These are phyloP conservation scores for Aspidiotus rigidus DNA, from an alignment of 2,888 invertebrate species.

Conservation along the genomic window DNA sequence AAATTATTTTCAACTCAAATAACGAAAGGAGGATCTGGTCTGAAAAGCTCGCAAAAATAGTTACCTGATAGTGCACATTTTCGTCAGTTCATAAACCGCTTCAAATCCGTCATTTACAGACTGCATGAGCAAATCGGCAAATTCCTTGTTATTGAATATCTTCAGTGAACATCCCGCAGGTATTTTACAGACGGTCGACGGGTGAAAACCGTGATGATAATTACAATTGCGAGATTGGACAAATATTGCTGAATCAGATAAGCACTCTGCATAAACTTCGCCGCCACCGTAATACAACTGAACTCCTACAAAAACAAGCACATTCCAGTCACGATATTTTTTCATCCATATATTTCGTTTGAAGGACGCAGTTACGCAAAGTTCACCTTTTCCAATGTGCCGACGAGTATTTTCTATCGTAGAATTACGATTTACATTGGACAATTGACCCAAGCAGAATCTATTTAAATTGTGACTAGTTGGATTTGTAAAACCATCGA, in stretches of 20 bases:
- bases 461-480: constrained; percentile 73
- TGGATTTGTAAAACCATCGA: constrained; percentile 98
- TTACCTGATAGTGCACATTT: constrained; percentile 91
- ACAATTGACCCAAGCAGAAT: constrained; percentile 93
- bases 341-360: too few species aligned
- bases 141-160: constrained; percentile 97
- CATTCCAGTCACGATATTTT: too few species aligned
- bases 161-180: constrained; percentile 92
- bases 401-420: constrained; percentile 97
- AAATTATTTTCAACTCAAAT: too few species aligned
- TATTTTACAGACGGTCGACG: constrained; percentile 98
- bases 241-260: constrained; percentile 95
- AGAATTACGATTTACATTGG: constrained; percentile 96
- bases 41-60: not conserved
- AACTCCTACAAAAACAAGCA: constrained; percentile 49
- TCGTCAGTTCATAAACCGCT: constrained; percentile 96
- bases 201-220: constrained; percentile 96
- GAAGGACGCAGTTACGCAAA: not conserved
- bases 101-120: constrained; percentile 98
- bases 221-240: constrained; percentile 98
- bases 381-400: constrained; percentile 85
- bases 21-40: not conserved
- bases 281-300: constrained; percentile 93
- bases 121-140: constrained; percentile 88
- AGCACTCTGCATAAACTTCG: constrained; percentile 94